Base-by-base conservation (phyloP, 2,888 invertebrate genomes). In the Tanaodytes sp. region DNA sequence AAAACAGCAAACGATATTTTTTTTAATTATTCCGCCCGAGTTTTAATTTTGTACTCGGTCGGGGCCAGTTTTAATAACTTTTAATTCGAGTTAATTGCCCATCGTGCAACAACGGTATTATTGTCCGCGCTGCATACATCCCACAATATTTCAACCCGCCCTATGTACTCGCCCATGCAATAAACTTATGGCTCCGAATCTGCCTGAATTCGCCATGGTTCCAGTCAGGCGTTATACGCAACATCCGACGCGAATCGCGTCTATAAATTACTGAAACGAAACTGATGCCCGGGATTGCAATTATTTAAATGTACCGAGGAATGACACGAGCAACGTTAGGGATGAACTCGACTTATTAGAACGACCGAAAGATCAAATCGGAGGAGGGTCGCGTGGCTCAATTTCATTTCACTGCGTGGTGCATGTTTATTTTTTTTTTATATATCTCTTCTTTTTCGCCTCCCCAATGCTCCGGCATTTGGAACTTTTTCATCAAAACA, bases 221-320 rank as follows among this genome's bases (percentile, higher is more conserved):
- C 55, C 64, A 73, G 63, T 72, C 73, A 74, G 73, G 51, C 71
- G 71, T 64, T 68, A 66, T 73, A 71, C 57, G 73, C 69, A 65
- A 64, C 71, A 75, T 73, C 80, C 79, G 79, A 55, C 72, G 75
- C 82, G 79, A 83, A 83, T 83, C 77, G 80, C 69, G 77, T 72
- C 83, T 83, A 84, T 84, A 84, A 84, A 84, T 84, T 83, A 83
- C 80, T 79, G 75, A 72, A 77, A 75, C 77, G 78, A 80, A 82
- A 78, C 79, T 43, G 81, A 77, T 77, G 75, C 75, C 77, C n/a
- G 76, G 83, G 79, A 80, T 82, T 80, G 82, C 82, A 83, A 84
- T 84, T 84, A 84, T 84, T 84, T 84, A 83, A 83, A 83, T 83
- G 80, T 75, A 79, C 75, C 68, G 37, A 68, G 68, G 68, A 68